Conservation (phyloP, 2,113 vertebrate genomes). For the Hyla sarda region DNA sequence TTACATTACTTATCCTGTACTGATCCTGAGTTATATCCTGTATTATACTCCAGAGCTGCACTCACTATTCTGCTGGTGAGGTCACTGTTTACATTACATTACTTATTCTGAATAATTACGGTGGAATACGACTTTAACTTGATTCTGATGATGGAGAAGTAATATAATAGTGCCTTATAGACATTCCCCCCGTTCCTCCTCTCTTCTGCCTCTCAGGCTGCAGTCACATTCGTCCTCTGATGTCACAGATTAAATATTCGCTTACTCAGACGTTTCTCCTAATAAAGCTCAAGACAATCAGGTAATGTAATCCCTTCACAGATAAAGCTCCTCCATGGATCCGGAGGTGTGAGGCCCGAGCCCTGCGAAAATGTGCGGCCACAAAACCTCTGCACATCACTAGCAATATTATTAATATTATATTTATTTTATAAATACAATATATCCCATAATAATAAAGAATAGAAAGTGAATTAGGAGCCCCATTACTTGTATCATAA, state of each 20-base stretch:
- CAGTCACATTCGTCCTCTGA: conserved; percentile 25
- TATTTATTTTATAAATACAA: not conserved
- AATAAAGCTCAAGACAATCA: conserved; percentile 25
- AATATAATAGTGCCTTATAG: not conserved
- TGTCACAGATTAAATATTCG: conserved; percentile 33
- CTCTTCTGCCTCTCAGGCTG: not conserved
- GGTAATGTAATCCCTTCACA: conserved; percentile 42
- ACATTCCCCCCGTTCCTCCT: too few species aligned
- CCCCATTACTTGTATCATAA: not conserved
- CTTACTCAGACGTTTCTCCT: conserved; percentile 40
- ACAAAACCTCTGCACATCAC: not conserved
- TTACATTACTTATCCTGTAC: too few species aligned
- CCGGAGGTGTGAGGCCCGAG: not conserved
- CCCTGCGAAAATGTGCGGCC: not conserved
- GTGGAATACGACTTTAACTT: not conserved
- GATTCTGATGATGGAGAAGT: not conserved
- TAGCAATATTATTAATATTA: not conserved
- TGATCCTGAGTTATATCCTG: too few species aligned
- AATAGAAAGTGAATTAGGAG: too few species aligned
- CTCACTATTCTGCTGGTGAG: too few species aligned
- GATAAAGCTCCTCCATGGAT: conserved; percentile 27
- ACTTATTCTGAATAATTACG: not conserved
- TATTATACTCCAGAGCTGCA: too few species aligned
- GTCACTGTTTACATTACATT: too few species aligned
- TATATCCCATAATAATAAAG: not conserved